phyloP scores from a whole-genome alignment of 2,113 vertebrate species.

The Dendrocopos noguchii region DNA sequence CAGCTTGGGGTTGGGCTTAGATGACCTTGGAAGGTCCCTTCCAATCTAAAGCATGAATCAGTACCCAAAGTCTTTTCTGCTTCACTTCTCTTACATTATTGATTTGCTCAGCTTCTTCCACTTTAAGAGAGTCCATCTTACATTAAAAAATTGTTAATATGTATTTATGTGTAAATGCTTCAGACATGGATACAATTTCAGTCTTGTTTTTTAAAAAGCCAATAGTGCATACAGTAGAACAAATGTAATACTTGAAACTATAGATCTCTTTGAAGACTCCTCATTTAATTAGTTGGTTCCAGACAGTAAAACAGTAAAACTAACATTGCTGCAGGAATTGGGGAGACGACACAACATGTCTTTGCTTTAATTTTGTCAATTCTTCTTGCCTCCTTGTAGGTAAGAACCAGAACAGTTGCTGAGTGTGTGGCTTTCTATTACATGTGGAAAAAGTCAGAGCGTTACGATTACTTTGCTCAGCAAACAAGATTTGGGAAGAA shows the following conservation, averaged over 20 bases:
- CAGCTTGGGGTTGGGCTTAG: too few relatives aligned
- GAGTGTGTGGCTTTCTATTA: constrained; percentile 99
- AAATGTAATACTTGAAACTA: not conserved
- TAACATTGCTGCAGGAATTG: not conserved
- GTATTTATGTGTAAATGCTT: not conserved
- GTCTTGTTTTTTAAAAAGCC: not conserved
- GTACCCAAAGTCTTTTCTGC: not conserved
- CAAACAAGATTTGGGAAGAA: constrained; percentile 98
- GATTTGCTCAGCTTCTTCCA: not conserved
- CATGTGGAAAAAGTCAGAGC: constrained; percentile 99
- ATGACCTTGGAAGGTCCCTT: too few relatives aligned
- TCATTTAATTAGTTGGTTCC: not conserved
- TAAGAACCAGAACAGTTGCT: constrained; percentile 91
- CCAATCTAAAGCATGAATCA: not conserved
- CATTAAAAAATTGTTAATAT: not conserved
- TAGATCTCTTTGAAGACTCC: not conserved
- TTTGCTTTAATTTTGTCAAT: not conserved
- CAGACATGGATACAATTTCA: not conserved
- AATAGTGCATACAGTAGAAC: not conserved
- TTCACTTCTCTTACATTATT: not conserved
- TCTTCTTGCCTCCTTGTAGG: constrained; percentile 74
- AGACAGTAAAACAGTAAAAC: not conserved
- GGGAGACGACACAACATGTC: not conserved
- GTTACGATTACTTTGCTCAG: constrained; percentile 96
- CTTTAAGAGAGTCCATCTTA: not conserved